phyloP scores from a whole-genome alignment of 2,113 vertebrate genomes.

The Pelodiscus sinensis region DNA sequence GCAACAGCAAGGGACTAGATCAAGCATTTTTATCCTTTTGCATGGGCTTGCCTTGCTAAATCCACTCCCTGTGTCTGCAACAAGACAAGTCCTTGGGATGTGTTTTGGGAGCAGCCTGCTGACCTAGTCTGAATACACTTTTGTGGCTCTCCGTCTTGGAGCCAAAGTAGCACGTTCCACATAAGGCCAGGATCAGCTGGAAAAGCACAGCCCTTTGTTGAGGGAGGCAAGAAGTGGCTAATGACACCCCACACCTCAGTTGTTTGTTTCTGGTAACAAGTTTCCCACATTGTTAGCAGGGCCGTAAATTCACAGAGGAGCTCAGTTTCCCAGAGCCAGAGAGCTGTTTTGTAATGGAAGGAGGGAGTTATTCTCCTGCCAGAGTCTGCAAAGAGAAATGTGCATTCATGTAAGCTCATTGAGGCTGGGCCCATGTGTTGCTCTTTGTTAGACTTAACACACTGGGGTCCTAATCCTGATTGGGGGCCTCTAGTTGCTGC shows the following conservation, averaged over 20 bases:
- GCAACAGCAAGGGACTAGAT: neutral
- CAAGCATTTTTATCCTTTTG: neutral
- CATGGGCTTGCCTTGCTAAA: accelerated
- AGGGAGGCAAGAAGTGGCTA: neutral
- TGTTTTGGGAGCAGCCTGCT: accelerated
- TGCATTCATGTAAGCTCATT: neutral
- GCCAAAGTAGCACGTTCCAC: neutral
- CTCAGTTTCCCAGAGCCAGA: accelerated
- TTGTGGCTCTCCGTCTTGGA: accelerated
- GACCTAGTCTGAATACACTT: neutral
- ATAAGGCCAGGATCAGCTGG: neutral
- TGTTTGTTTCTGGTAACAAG: constrained; percentile 8
- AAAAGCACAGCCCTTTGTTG: neutral
- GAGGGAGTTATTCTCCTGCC: neutral
- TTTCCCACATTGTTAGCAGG: constrained; percentile 11
- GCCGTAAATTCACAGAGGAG: neutral
- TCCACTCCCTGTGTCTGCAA: accelerated
- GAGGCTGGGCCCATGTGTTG: neutral
- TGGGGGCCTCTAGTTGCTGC: neutral
- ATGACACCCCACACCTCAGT: neutral
- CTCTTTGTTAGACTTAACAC: neutral
- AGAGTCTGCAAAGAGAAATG: neutral
- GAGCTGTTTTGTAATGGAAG: neutral
- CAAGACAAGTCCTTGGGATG: accelerated
- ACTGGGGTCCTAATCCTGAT: neutral